These are phyloP conservation scores for Andrena haemorrhoa DNA, from an alignment of 2,888 invertebrate genomes.

Conservation along the genomic window DNA sequence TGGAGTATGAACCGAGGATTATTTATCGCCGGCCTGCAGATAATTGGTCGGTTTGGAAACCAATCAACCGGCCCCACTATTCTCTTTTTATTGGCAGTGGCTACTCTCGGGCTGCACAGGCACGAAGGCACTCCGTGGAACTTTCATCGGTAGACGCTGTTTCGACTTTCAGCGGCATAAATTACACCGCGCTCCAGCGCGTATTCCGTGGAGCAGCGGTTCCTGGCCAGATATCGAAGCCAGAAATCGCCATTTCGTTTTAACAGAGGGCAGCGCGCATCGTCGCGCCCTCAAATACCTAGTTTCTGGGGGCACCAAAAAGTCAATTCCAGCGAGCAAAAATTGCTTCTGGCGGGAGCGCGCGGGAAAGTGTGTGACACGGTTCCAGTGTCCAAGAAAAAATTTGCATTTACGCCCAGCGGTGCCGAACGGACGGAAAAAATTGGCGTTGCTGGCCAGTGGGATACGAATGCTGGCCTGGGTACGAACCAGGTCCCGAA, in stretches of 20 bases:
- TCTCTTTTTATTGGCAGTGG: conserved; percentile 14
- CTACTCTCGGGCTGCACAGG: conserved; percentile 1
- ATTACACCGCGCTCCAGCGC: conserved; percentile 2
- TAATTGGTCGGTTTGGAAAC: conserved; percentile 60
- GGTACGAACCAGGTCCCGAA: conserved; percentile 30
- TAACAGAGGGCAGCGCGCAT: conserved; percentile 13
- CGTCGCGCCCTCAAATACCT: conserved; percentile 26
- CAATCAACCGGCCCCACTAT: conserved; percentile 45
- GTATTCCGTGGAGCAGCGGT: not conserved
- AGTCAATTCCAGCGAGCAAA: conserved; percentile 29
- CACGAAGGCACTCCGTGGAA: conserved; percentile 1
- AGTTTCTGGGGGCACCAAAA: conserved; percentile 30
- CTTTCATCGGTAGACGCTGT: not conserved
- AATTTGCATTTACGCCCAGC: conserved; percentile 35
- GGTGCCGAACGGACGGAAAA: conserved; percentile 46
- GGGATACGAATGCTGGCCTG: conserved; percentile 1
- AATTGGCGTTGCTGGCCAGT: conserved; percentile 26
- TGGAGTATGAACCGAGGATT: conserved; percentile 46
- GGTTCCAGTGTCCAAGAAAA: conserved; percentile 6
- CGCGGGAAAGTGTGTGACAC: conserved; percentile 17
- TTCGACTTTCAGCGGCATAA: conserved; percentile 5
- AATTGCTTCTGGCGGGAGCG: conserved; percentile 23
- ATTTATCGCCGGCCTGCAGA: conserved; percentile 58
- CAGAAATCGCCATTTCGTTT: conserved; percentile 33
- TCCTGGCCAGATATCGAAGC: conserved; percentile 7